Evolutionary conservation across 2,888 invertebrate genomes (phyloP).

Genomic region (Phyllotreta cruciferae): DNA sequence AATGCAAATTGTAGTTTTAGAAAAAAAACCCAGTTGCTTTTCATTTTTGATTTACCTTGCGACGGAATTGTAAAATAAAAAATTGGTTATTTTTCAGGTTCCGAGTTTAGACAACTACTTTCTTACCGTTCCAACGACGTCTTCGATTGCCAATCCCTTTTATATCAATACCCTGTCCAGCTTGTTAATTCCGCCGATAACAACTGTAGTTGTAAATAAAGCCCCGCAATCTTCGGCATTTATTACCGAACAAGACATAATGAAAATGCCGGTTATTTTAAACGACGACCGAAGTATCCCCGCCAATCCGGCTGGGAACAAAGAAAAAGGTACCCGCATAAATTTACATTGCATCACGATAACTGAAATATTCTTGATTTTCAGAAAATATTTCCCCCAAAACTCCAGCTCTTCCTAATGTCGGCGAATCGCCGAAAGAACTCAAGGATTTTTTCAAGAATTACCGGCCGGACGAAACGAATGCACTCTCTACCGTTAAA

Average conservation of each 20-base stretch:
- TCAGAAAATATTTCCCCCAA: conserved; percentile 26
- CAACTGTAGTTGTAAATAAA: conserved; percentile 24
- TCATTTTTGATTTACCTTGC: neutral
- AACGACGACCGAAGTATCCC: conserved; percentile 37
- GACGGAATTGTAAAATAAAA: neutral
- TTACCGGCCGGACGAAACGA: conserved; percentile 4
- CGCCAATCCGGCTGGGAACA: neutral
- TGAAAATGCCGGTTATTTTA: conserved; percentile 56
- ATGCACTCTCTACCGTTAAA: neutral
- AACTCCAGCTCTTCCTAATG: conserved; percentile 12
- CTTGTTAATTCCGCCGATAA: conserved; percentile 39
- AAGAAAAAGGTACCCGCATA: neutral
- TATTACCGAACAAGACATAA: conserved; percentile 52
- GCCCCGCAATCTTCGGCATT: conserved; percentile 28
- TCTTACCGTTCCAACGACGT: conserved; percentile 19
- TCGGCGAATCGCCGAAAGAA: conserved; percentile 29
- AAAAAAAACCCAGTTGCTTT: too few species aligned
- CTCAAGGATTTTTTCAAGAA: conserved; percentile 24
- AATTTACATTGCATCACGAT: neutral
- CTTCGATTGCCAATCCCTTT: conserved; percentile 35
- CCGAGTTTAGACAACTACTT: conserved; percentile 8
- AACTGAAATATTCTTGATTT: too few species aligned
- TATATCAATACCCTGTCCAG: conserved; percentile 39
- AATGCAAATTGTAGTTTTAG: too few species aligned
- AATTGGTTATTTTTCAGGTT: conserved; percentile 3